Evolutionary conservation across 2,113 vertebrate genomes (phyloP), one percentile per base, ranked within the genome.

Genomic region (Ornithorhynchus anatinus): DNA sequence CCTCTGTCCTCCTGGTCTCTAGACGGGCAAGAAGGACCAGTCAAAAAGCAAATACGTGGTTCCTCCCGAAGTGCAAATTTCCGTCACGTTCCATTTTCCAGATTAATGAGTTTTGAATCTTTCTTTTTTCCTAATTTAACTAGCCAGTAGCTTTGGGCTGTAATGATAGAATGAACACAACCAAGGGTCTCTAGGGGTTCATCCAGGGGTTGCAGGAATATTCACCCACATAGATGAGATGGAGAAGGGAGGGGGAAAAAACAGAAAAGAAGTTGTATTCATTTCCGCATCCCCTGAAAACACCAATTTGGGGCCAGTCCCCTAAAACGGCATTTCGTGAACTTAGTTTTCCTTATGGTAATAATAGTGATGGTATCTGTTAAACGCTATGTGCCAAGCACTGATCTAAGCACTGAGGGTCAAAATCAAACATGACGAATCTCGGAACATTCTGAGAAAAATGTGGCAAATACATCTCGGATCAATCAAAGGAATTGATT

Each of bases 141-240:
- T 9, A 60, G 74, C 93, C 89, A 92, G 74, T 93, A 90, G 94
- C 89, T 94, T 81, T 89, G 91, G 89, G 91, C 47, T 85, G 91
- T 91, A 91, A 88, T 92, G 88, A 89, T 94, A 89, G 90, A 92
- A 93, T 91, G 78, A 94, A 91, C 92, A 91, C 94, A 96, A 96
- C 92, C 92, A 94, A 96, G 95, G 81, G 89, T 95, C 93, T 95
- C 93, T 96, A 94, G 83, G 95, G 72, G 92, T 93, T 95, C 91
- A 91, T 89, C 91, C 90, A 94, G 87, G 89, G 72, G 94, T 96
- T 95, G 86, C 93, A 95, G 94, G 89, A 94, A 92, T 87, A 94
- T 93, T 96, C 88, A 95, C 88, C 91, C 92, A 94, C 82, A 95
- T 84, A 94, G 91, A 95, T 93, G 92, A 93, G 93, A 94, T 87